phyloP scores from a whole-genome alignment of 2,888 invertebrate genomes.

The Helobdella robusta region DNA sequence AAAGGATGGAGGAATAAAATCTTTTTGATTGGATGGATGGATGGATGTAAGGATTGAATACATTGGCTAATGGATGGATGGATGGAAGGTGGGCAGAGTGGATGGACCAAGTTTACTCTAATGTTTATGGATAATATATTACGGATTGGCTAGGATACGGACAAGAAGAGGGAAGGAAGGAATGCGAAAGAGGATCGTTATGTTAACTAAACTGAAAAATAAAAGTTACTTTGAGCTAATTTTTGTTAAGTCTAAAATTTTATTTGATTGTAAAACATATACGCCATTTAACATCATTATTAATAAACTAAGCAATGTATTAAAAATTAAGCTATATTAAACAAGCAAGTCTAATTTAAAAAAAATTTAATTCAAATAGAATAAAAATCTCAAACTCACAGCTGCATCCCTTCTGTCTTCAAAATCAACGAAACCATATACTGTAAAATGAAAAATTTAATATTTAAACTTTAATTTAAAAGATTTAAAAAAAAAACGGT shows the following conservation, averaged over 20 bases:
- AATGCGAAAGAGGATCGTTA: background rate
- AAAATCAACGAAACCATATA: constrained; percentile 51
- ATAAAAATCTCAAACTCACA: constrained; percentile 38
- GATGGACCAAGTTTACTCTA: background rate
- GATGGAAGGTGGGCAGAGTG: background rate
- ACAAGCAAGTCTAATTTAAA: no score
- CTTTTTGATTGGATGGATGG: background rate
- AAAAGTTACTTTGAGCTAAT: no score
- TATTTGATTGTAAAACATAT: no score
- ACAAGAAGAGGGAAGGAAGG: constrained; percentile 1
- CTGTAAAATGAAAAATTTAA: constrained; percentile 39
- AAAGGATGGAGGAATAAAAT: no score
- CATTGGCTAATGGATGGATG: background rate
- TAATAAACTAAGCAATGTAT: no score
- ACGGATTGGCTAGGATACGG: background rate
- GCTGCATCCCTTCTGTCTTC: constrained; percentile 51
- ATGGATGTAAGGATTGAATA: background rate
- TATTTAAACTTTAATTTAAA: no score
- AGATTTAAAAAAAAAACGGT: no score
- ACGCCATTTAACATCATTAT: no score
- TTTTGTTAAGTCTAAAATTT: no score
- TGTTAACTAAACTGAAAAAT: background rate
- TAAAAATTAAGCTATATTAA: no score
- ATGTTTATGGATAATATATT: background rate
- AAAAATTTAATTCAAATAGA: no score